Percentiles rank a stretch among this genome's conserved stretches.
phyloP scores from a whole-genome alignment of 2,888 invertebrate species.

The Leucozona laternaria region DNA sequence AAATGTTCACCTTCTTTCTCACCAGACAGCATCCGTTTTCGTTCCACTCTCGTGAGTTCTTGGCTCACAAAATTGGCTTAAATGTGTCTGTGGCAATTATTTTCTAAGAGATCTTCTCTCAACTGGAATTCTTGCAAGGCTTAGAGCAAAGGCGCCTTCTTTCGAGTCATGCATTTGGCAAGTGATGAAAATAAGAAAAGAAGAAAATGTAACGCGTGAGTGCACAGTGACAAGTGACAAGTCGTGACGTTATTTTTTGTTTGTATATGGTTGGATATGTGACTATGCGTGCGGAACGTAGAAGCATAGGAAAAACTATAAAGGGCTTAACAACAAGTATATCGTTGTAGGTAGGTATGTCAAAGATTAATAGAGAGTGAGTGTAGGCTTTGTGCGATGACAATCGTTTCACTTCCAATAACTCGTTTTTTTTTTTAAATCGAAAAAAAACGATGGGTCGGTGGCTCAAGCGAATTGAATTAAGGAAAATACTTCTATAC shows the following conservation, averaged over 20 bases:
- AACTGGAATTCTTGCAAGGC: constrained; percentile 16
- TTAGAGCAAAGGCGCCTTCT: constrained; percentile 1
- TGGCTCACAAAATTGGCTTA: constrained; percentile 2
- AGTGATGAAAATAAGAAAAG: constrained; percentile 26
- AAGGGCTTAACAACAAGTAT: constrained; percentile 4
- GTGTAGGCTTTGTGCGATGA: constrained; percentile 17
- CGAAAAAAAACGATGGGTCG: background rate
- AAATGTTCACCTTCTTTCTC: constrained; percentile 17
- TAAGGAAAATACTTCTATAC: background rate
- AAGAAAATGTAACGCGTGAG: constrained; percentile 47
- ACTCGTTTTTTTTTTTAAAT: background rate
- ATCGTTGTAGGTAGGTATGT: constrained; percentile 14
- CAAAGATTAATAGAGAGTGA: constrained; percentile 22
- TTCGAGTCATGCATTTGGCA: constrained; percentile 30
- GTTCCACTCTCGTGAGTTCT: background rate
- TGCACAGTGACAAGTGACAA: constrained; percentile 47
- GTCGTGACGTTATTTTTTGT: constrained; percentile 43
- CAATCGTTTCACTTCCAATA: constrained; percentile 36
- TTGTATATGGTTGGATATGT: background rate
- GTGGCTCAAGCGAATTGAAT: background rate
- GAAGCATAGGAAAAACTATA: background rate
- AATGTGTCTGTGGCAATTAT: constrained; percentile 50
- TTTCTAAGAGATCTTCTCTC: constrained; percentile 24
- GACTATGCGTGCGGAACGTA: background rate
- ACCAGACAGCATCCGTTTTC: background rate